Evolutionary conservation across 2,888 invertebrate species (phyloP), one percentile per base, ranked within the genome.

Genomic region (Drosophila neonasuta): DNA sequence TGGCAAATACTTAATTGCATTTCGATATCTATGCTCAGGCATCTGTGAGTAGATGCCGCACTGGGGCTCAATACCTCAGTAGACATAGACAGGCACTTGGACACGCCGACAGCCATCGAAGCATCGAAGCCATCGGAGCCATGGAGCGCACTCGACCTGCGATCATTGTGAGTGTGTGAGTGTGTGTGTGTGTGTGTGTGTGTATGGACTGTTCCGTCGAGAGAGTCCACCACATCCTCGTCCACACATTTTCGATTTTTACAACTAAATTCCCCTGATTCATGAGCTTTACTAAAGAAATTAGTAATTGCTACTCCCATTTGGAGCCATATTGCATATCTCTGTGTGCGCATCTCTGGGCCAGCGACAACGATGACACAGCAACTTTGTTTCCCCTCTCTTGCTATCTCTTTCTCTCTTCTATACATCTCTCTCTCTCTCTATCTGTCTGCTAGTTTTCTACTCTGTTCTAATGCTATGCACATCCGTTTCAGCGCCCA

Each of bases 21-120:
- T 89, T 89, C 89, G 89, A 89, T 89, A 89, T 89, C 89, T 87
- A 85, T 87, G 88, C 82, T 79, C 74, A 87, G 88, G 89, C 89
- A 89, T 89, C 89, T 87, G 73, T 75, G 80, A 85, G 85, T 80
- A 68, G 74, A 84, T 84, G 83, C 80, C 80, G 82, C 80, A 68
- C 41, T 48, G 63, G 46, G 36, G 59, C 50, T 70, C 76, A 75
- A 75, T 75, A 69, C 71, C 73, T 58, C 59, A 55, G 32, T 34
- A 75, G 70, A 75, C 75, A 71, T 54, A 41, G 71, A 64, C 63
- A 67, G 71, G 57, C 62, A 69, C 49, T 65, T 52, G 63, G 77
- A 72, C 69, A 64, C 30, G 46, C 67, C 57, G 71, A 69, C 73
- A 46, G 51, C 49, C 49, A 39, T 41, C 34, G 44, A 44, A 17